Conservation (phyloP, 2,888 invertebrate species). For the Drosophila sordidula region DNA sequence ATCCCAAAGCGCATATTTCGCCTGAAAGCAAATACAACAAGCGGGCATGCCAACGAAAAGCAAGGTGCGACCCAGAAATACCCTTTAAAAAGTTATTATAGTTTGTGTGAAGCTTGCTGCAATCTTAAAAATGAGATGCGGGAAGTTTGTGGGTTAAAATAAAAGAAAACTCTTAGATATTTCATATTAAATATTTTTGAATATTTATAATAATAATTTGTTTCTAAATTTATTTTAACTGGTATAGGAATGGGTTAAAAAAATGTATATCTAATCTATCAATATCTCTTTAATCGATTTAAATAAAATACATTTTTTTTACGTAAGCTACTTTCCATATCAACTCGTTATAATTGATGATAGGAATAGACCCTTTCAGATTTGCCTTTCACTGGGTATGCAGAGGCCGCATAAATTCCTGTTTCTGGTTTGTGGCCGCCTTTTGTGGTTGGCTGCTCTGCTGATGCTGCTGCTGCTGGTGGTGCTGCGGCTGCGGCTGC, state of each 20-base stretch:
- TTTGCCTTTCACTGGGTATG: conserved; percentile 17
- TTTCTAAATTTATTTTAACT: no score
- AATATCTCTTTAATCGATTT: no score
- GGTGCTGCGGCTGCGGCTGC: conserved; percentile 42
- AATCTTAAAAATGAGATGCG: no score
- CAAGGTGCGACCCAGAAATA: conserved; percentile 9
- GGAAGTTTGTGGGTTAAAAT: no score
- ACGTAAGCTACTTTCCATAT: not conserved
- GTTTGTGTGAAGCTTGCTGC: no score
- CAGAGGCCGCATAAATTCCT: conserved; percentile 58
- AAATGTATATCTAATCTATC: no score
- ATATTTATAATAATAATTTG: no score
- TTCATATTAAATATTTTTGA: no score
- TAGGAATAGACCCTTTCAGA: not conserved
- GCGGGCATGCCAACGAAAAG: not conserved
- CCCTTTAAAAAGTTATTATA: conserved; percentile 1
- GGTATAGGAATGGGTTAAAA: no score
- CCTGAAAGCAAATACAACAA: conserved; percentile 63
- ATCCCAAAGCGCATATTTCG: conserved; percentile 71
- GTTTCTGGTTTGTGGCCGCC: conserved; percentile 43
- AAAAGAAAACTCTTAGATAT: no score
- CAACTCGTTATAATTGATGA: not conserved
- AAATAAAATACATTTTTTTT: no score
- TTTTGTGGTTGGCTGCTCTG: conserved; percentile 52
- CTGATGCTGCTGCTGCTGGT: conserved; percentile 24